Evolutionary conservation across 2,797 vertebrate species (phyloP).

Genomic region (Molossus molossus): DNA sequence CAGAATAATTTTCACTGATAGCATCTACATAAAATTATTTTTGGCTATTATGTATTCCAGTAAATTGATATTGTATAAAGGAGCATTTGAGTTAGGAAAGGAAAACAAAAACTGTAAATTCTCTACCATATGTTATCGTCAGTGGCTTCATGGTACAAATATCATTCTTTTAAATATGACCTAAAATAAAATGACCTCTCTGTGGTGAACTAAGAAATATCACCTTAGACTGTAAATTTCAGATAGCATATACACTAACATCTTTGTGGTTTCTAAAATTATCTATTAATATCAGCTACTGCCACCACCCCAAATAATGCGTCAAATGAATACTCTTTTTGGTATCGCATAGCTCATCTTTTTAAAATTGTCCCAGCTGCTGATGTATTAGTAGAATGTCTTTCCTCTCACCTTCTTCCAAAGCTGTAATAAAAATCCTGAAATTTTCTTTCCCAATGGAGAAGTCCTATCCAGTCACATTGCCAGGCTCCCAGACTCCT

Average conservation of each 20-base stretch:
- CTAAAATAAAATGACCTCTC: slow-evolving; percentile 5
- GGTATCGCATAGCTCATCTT: slow-evolving; percentile 71
- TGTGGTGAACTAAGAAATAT: slow-evolving; percentile 41
- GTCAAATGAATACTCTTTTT: slow-evolving; percentile 68
- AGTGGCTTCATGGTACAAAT: background rate
- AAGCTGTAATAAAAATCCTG: slow-evolving; percentile 66
- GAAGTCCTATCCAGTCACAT: background rate
- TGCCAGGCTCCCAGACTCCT: background rate
- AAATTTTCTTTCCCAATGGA: slow-evolving; percentile 51
- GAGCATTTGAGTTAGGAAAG: slow-evolving; percentile 14
- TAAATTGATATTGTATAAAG: slow-evolving; percentile 52
- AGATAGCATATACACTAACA: slow-evolving; percentile 28
- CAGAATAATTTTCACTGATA: background rate
- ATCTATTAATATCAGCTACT: slow-evolving; percentile 20
- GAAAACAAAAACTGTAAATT: slow-evolving; percentile 60
- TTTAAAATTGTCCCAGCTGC: slow-evolving; percentile 74
- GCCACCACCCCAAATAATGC: background rate
- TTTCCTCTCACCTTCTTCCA: slow-evolving; percentile 64
- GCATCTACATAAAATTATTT: slow-evolving; percentile 48
- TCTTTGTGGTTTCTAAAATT: slow-evolving; percentile 65
- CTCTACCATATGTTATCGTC: slow-evolving; percentile 18
- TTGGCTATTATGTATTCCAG: background rate
- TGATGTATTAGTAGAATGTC: slow-evolving; percentile 65
- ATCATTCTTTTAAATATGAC: slow-evolving; percentile 56
- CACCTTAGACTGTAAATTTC: slow-evolving; percentile 48